Evolutionary conservation across 2,888 invertebrate genomes (phyloP).

Genomic region (Drosophila aldrichi): DNA sequence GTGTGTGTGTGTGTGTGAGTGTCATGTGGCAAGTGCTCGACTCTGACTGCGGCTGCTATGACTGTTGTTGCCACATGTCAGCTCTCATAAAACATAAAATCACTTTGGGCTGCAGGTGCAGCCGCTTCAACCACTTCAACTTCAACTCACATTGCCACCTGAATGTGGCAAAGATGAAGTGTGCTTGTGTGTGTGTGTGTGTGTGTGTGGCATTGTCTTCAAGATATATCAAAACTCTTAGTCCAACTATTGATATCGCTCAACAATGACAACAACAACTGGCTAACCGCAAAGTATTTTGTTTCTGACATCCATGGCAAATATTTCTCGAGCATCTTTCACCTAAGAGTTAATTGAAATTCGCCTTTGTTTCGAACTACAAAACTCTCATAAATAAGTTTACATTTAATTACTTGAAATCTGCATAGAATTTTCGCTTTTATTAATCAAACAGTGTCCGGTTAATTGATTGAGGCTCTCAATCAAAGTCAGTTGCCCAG

Average conservation of each 20-base stretch:
- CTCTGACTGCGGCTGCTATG: constrained; percentile 56
- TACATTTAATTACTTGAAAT: not conserved
- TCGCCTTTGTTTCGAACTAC: constrained; percentile 28
- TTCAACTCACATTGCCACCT: constrained; percentile 40
- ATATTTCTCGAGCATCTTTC: constrained; percentile 11
- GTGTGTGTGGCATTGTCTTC: constrained; percentile 42
- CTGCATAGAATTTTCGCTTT: not conserved
- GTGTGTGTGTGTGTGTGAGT: constrained; percentile 29
- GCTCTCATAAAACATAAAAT: constrained; percentile 78
- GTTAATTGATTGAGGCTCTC: not conserved
- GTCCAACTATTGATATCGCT: constrained; percentile 32
- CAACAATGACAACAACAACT: constrained; percentile 15
- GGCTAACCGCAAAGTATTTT: constrained; percentile 47
- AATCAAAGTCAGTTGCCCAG: not conserved
- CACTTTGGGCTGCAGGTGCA: constrained; percentile 62
- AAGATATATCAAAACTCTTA: constrained; percentile 38
- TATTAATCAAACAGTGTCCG: not conserved
- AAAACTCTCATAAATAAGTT: constrained; percentile 4
- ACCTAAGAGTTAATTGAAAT: constrained; percentile 29
- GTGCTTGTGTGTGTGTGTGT: constrained; percentile 22
- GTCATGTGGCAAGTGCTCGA: constrained; percentile 50
- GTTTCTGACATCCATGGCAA: constrained; percentile 46
- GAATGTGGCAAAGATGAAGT: constrained; percentile 42
- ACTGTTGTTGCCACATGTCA: constrained; percentile 76
- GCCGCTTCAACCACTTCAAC: constrained; percentile 33